A percentile compares a stretch with the other conserved stretches of the same genome.
Conservation (phyloP, 2,888 invertebrate species). For the Pammene fasciana region DNA sequence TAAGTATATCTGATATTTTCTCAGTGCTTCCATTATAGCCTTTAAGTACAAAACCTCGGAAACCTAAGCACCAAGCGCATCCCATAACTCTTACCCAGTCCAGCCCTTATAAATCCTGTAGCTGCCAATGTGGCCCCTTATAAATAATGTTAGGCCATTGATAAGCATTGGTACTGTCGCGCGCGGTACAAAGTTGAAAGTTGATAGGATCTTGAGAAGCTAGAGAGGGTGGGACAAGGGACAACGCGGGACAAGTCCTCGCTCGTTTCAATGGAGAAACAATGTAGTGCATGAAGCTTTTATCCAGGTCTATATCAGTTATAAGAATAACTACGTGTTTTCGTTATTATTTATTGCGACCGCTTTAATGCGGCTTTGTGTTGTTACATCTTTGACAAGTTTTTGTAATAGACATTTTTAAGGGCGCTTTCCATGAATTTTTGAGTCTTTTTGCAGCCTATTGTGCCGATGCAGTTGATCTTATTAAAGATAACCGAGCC, state of each 20-base stretch:
- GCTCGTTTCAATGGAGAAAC: conserved; percentile 35
- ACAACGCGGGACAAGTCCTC: conserved; percentile 52
- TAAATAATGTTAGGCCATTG: conserved; percentile 67
- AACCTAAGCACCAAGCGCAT: conserved; percentile 31
- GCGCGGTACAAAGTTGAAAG: conserved; percentile 73
- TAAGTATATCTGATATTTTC: neutral
- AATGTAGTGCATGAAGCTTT: conserved; percentile 37
- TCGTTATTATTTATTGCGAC: conserved; percentile 31
- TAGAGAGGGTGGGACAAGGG: conserved; percentile 55
- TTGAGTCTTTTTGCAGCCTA: no score
- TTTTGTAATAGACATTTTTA: neutral
- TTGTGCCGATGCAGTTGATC: no score
- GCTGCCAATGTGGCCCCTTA: conserved; percentile 56
- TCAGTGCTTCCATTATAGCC: neutral
- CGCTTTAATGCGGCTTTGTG: neutral
- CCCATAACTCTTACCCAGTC: conserved; percentile 40
- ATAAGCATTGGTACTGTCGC: conserved; percentile 66
- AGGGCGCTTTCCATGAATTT: no score
- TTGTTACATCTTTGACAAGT: neutral
- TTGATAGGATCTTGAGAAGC: conserved; percentile 75
- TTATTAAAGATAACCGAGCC: no score
- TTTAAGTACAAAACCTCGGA: neutral
- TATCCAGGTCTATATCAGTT: conserved; percentile 33
- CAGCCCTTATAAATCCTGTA: conserved; percentile 57
- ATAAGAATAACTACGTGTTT: conserved; percentile 28